Evolutionary conservation across 2,888 invertebrate species (phyloP).

Genomic region (Leucoma salicis): DNA sequence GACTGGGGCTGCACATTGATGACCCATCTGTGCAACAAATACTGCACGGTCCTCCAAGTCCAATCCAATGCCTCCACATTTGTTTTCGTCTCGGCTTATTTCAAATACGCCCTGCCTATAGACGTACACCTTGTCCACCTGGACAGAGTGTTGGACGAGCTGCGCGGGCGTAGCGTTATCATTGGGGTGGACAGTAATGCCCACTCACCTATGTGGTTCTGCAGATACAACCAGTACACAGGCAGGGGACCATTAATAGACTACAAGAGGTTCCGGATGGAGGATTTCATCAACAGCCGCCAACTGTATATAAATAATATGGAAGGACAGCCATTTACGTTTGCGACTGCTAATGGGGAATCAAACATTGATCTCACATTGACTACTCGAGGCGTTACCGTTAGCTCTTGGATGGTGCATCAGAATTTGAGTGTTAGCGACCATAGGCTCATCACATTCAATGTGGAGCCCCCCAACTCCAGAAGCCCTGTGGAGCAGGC

Average conservation of each 20-base stretch:
- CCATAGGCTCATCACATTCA: slow-evolving; percentile 10
- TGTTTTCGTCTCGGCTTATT: not conserved
- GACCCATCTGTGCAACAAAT: not conserved
- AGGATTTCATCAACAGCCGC: not conserved
- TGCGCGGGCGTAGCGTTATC: slow-evolving; percentile 7
- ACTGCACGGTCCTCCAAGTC: not conserved
- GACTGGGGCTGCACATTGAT: not conserved
- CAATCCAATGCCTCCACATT: not conserved
- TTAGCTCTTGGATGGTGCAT: slow-evolving; percentile 20
- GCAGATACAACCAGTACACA: slow-evolving; percentile 4
- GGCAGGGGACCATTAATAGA: slow-evolving; percentile 14
- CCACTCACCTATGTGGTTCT: slow-evolving; percentile 34
- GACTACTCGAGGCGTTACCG: not conserved
- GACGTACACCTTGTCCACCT: slow-evolving; percentile 12
- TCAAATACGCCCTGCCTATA: not conserved
- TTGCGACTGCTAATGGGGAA: slow-evolving; percentile 13
- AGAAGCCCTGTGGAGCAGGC: too few species aligned
- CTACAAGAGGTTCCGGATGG: not conserved
- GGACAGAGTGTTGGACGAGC: slow-evolving; percentile 5
- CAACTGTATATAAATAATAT: not conserved
- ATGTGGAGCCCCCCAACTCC: not conserved
- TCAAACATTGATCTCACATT: slow-evolving; percentile 35
- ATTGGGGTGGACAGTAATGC: slow-evolving; percentile 31
- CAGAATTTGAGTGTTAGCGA: slow-evolving; percentile 20
- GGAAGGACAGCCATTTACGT: slow-evolving; percentile 11